Evolutionary conservation across 2,797 vertebrate species (phyloP).

Genomic region (Sus cebifrons): DNA sequence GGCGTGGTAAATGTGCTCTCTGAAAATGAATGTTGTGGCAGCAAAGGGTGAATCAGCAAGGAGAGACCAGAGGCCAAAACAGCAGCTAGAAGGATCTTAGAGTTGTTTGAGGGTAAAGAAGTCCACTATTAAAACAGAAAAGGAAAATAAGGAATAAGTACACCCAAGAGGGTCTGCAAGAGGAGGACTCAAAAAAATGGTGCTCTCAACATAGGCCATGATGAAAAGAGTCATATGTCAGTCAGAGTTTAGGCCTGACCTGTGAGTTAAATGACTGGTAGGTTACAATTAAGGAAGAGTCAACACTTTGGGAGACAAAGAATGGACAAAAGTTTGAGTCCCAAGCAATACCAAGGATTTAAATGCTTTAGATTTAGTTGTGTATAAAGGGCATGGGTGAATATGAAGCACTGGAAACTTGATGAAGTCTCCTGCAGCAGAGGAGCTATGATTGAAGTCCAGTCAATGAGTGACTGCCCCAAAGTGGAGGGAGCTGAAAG

Average conservation of each 20-base stretch:
- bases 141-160: neutral
- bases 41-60: rapidly evolving
- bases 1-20: neutral
- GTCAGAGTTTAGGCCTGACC: neutral
- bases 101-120: neutral
- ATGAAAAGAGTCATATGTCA: neutral
- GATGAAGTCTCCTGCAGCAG: neutral
- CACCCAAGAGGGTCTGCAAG: neutral
- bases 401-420: neutral
- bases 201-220: neutral
- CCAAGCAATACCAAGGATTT: neutral
- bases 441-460: neutral
- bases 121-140: neutral
- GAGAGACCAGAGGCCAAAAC: neutral
- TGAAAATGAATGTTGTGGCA: too few relatives aligned
- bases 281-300: neutral
- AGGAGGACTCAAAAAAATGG: too few relatives aligned
- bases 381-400: neutral
- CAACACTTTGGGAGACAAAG: too few relatives aligned
- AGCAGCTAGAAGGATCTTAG: neutral
- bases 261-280: rapidly evolving
- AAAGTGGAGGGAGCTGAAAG: neutral
- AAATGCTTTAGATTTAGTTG: neutral
- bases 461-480: neutral
- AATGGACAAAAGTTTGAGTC: neutral